These are phyloP conservation scores for Nasonovia ribisnigri DNA, from an alignment of 2,888 invertebrate species.

Conservation along the genomic window DNA sequence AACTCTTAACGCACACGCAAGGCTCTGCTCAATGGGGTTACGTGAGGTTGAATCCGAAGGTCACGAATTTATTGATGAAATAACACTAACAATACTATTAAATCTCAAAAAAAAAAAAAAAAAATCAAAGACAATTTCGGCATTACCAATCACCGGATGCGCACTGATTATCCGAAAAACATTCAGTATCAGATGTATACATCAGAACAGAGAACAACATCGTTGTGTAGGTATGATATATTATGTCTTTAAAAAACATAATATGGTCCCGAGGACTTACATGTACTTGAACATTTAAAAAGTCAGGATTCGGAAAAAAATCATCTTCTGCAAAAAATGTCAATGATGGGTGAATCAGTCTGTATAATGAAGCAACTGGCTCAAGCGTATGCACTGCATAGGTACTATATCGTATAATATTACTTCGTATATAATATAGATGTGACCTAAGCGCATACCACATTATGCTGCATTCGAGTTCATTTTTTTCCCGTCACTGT, in stretches of 20 bases:
- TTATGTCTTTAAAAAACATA: not conserved
- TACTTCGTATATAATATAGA: not conserved
- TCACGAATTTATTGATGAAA: not conserved
- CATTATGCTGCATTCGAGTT: not conserved
- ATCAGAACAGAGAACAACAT: no score
- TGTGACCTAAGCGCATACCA: not conserved
- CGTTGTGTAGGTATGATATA: not conserved
- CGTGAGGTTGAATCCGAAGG: not conserved
- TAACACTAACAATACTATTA: not conserved
- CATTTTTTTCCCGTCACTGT: not conserved
- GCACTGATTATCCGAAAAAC: not conserved
- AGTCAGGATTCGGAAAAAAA: no score
- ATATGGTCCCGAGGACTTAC: no score
- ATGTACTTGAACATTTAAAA: no score
- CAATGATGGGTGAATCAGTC: no score
- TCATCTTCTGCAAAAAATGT: no score
- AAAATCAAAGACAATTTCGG: not conserved
- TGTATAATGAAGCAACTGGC: not conserved
- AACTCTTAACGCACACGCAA: not conserved
- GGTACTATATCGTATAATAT: no score
- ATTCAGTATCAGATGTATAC: not conserved
- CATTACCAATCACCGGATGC: not conserved
- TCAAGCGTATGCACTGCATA: not conserved
- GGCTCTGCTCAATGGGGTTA: not conserved
- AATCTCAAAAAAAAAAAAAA: no score